Base-by-base conservation (phyloP, 2,888 invertebrate genomes). In the Idaea biselata region DNA sequence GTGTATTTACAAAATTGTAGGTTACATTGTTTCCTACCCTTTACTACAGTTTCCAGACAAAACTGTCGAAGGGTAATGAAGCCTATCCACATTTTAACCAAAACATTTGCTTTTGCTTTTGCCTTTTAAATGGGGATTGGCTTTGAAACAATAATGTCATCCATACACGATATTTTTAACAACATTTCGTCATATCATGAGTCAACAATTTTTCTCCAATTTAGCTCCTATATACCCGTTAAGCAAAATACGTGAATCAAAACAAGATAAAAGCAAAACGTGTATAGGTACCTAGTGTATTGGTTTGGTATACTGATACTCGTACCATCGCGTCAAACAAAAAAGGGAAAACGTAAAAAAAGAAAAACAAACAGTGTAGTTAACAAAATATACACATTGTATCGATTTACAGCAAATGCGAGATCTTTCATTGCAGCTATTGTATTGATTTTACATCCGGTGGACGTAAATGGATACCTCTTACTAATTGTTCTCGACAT, bases 401-500 rank as follows among this genome's bases (percentile, higher is more conserved):
- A 44, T 44, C 44, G 14, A 33, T 33, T 11, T 33, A 33, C 7
- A 33, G 33, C 33, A 33, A 44, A 44, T 80, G 79, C 81, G 81
- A 83, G 85, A 85, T 85, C 85, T 82, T 81, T 82, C 81, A 72
- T 73, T 83, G 82, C 83, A 83, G 81, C 80, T 81, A 80, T 84
- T 84, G 87, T 90, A 89, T 90, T 84, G 90, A 90, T 89, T 89
- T 89, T 85, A 86, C 85, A 87, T 87, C 87, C 85, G 84, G 80
- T 79, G 77, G 81, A 83, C 83, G 79, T 83, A 87, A 87, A 87
- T 83, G 83, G 86, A 83, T 75, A 69, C 68, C 74, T 70, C 64
- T 68, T 69, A 81, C 82, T 72, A 73, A 67, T 69, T 70, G 59
- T 68, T 67, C 66, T 75, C 75, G 76, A 71, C 60, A 31, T 59